Evolutionary conservation across 2,797 vertebrate genomes (phyloP).

Genomic region (Pipistrellus pipistrellus): DNA sequence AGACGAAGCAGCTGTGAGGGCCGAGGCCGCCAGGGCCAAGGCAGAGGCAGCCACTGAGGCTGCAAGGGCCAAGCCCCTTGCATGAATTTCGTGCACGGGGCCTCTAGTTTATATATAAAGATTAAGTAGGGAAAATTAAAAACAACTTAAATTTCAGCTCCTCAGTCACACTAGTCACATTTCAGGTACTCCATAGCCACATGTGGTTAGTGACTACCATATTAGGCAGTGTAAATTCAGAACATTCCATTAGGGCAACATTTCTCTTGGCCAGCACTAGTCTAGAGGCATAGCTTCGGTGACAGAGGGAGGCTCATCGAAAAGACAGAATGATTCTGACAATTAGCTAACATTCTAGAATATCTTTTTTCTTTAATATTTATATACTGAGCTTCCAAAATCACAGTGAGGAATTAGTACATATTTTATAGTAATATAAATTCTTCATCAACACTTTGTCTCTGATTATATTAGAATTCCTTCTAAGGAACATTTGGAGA

Average conservation of each 20-base stretch:
- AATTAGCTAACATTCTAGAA: constrained; percentile 3
- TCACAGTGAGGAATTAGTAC: neutral
- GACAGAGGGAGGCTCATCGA: neutral
- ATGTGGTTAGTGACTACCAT: too few species aligned
- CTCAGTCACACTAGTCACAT: too few species aligned
- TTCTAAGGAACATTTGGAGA: constrained; percentile 26
- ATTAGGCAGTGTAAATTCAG: too few species aligned
- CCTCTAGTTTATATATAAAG: too few species aligned
- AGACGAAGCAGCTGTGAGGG: too few species aligned
- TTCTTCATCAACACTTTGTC: neutral
- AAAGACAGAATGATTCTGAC: constrained; percentile 1
- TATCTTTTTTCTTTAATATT: constrained; percentile 32
- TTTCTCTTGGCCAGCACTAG: neutral
- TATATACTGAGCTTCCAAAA: constrained; percentile 26
- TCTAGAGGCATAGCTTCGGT: neutral
- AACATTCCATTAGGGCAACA: neutral
- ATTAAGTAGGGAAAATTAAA: too few species aligned
- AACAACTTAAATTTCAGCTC: neutral
- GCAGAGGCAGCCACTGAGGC: too few species aligned
- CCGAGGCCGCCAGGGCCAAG: too few species aligned
- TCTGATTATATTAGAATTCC: neutral
- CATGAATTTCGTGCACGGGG: neutral
- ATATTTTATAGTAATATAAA: constrained; percentile 45
- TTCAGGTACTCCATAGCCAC: too few species aligned
- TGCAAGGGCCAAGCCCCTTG: too few species aligned